phyloP scores from a whole-genome alignment of 2,113 vertebrate genomes.

The Pheucticus melanocephalus region DNA sequence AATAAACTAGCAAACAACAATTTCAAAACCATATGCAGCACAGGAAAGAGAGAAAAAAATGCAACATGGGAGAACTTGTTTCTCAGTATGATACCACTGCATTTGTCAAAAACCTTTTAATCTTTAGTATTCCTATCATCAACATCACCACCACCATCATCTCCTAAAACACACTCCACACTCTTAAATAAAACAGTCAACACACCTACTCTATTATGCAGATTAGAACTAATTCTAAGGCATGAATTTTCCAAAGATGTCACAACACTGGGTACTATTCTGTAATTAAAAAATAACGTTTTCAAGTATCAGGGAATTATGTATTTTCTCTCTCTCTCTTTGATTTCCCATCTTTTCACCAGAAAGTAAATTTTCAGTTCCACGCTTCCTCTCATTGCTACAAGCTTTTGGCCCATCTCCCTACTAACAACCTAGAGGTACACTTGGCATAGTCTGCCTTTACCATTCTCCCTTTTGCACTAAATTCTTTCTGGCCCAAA shows the following conservation, averaged over 20 bases:
- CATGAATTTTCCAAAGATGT: conserved; percentile 5
- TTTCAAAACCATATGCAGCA: conserved; percentile 44
- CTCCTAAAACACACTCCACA: conserved; percentile 44
- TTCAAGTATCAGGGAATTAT: conserved; percentile 33
- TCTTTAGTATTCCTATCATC: background rate
- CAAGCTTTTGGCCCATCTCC: background rate
- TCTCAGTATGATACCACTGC: background rate
- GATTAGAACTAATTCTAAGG: conserved; percentile 62
- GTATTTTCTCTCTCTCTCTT: conserved; percentile 27
- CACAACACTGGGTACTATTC: conserved; percentile 1
- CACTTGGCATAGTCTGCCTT: background rate
- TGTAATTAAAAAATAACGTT: conserved; percentile 33
- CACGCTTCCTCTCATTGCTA: background rate
- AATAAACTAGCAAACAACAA: conserved; percentile 71
- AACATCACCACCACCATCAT: background rate
- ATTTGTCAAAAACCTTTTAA: conserved; percentile 25
- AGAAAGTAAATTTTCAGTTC: conserved; percentile 10
- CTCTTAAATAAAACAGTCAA: conserved; percentile 63
- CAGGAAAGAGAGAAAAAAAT: background rate
- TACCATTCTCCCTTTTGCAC: background rate
- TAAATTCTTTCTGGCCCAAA: background rate
- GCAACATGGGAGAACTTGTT: background rate
- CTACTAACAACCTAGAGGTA: background rate
- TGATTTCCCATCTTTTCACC: conserved; percentile 15
- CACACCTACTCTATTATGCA: conserved; percentile 60